Evolutionary conservation across 1,140 invertebrate species (phyloP).

Genomic region (Pristionchus pacificus): DNA sequence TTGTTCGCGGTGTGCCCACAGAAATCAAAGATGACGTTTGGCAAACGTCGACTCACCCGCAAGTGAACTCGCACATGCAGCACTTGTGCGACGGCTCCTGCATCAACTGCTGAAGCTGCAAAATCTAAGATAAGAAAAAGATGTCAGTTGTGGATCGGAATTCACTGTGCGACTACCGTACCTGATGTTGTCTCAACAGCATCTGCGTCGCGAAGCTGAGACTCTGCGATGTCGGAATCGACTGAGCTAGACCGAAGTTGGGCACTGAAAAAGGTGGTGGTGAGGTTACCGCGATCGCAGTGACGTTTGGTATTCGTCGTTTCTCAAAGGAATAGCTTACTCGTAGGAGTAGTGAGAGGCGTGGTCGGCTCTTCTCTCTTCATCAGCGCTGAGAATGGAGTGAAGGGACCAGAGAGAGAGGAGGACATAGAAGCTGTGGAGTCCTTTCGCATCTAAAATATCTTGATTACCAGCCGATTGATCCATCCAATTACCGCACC

Average conservation of each 20-base stretch:
- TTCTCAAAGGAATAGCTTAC: too few species aligned
- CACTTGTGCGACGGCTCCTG: constrained; percentile 14
- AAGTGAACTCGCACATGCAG: constrained; percentile 16
- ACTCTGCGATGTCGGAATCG: constrained; percentile 6
- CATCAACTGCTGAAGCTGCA: background rate
- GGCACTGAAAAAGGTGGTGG: constrained; percentile 5
- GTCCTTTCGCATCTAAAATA: background rate
- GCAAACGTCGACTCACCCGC: background rate
- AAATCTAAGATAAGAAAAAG: constrained; percentile 11
- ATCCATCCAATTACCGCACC: too few species aligned
- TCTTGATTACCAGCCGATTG: background rate
- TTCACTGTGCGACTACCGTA: background rate
- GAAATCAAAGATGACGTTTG: background rate
- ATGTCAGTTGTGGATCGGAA: too few species aligned
- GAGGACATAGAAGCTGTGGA: background rate
- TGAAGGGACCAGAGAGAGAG: background rate
- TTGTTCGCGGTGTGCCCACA: background rate
- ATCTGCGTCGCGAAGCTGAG: constrained; percentile 27
- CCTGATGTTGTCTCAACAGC: constrained; percentile 24
- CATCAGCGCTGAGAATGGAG: constrained; percentile 10
- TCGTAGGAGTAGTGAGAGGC: constrained; percentile 1
- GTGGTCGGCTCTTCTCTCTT: constrained; percentile 5
- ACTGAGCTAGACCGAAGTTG: background rate
- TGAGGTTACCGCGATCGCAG: background rate
- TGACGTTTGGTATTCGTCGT: background rate